phyloP scores from a whole-genome alignment of 2,113 vertebrate species.

The Tachuris rubrigastra region DNA sequence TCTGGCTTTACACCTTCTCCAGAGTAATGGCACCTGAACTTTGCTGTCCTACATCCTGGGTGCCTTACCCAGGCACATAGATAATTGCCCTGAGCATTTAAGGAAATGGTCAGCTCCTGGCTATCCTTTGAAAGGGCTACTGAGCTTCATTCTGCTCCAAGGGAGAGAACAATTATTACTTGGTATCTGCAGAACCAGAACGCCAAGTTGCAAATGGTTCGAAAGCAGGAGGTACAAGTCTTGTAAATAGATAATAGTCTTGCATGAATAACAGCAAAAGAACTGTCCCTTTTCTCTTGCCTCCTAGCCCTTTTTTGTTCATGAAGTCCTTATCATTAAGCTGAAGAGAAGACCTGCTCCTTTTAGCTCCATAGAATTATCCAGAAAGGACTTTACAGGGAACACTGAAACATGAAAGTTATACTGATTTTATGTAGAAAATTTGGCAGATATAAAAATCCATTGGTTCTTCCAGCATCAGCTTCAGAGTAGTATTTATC shows the following conservation, averaged over 20 bases:
- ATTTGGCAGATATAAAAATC: neutral
- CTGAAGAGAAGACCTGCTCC: neutral
- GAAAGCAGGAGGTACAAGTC: neutral
- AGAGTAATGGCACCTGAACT: neutral
- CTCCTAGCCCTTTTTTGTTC: neutral
- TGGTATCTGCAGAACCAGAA: neutral
- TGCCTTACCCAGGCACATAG: neutral
- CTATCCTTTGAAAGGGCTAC: neutral
- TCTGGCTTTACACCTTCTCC: neutral
- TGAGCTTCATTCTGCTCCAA: neutral
- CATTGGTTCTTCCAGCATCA: neutral
- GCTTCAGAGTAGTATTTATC: neutral
- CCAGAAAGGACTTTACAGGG: neutral
- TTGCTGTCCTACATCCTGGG: neutral
- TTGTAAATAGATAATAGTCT: neutral
- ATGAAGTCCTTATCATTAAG: neutral
- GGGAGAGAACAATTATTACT: neutral
- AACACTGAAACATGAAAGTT: neutral
- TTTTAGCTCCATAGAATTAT: neutral
- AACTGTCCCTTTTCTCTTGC: neutral
- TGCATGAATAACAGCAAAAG: neutral
- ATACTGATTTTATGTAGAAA: neutral
- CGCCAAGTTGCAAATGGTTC: neutral
- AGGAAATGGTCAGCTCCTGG: neutral
- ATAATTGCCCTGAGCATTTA: neutral